phyloP scores from a whole-genome alignment of 2,113 vertebrate genomes.

The Tupaia tana region DNA sequence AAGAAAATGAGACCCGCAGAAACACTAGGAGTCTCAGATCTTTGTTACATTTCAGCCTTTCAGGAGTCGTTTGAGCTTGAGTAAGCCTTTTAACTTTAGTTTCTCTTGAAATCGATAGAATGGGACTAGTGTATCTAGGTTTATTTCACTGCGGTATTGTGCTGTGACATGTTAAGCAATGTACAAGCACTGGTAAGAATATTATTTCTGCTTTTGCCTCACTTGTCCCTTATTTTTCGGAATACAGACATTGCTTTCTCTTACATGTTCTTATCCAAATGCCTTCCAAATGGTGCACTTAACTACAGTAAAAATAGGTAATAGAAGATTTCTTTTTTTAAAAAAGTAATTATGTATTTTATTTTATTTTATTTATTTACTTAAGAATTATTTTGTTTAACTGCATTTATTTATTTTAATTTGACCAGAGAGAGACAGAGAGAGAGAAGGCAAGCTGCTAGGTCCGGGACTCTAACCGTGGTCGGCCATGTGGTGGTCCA shows the following conservation, averaged over 20 bases:
- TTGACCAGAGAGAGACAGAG: too few species aligned
- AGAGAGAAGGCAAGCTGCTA: too few species aligned
- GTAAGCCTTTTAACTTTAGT: neutral
- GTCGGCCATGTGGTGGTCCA: too few species aligned
- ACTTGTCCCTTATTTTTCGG: conserved; percentile 26
- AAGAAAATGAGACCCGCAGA: neutral
- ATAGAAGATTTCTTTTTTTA: neutral
- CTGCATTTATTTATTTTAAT: too few species aligned
- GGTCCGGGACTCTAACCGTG: too few species aligned
- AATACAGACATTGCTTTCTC: neutral
- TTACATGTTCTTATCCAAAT: neutral
- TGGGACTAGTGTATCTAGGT: neutral
- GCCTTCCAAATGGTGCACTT: neutral
- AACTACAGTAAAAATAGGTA: conserved; percentile 12
- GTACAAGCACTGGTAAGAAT: neutral
- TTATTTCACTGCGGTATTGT: neutral
- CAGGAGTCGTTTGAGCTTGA: neutral
- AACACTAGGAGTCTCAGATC: neutral
- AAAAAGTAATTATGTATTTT: too few species aligned
- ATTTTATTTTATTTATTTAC: too few species aligned
- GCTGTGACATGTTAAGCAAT: neutral
- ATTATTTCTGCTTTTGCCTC: neutral
- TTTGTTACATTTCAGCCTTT: neutral
- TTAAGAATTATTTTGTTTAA: too few species aligned
- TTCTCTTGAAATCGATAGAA: neutral